Evolutionary conservation across 2,113 vertebrate genomes (phyloP).

Genomic region (Elgaria multicarinata): DNA sequence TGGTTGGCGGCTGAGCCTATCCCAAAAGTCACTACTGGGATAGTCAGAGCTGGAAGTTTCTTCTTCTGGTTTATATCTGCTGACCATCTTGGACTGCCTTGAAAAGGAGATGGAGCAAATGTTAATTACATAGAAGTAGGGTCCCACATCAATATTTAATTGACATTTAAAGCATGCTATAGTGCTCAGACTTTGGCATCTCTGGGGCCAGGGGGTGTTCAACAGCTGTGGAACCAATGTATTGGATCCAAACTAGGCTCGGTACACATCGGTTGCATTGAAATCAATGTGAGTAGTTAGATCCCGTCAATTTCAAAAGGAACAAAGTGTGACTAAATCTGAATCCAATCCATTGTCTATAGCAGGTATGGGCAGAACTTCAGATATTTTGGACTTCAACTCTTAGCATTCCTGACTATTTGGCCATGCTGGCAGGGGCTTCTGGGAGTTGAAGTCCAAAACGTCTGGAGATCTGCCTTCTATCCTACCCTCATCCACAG

Average conservation of each 20-base stretch:
- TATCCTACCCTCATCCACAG: too few species aligned
- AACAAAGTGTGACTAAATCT: not conserved
- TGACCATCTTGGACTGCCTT: conserved; percentile 35
- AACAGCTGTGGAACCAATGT: not conserved
- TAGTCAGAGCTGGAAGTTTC: not conserved
- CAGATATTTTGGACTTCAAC: too few species aligned
- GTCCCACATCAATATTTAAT: too few species aligned
- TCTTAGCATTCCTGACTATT: too few species aligned
- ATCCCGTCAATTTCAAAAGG: not conserved
- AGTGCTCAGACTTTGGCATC: not conserved
- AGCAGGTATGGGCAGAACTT: too few species aligned
- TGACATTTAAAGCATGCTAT: not conserved
- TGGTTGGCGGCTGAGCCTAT: not conserved
- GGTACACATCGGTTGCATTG: not conserved
- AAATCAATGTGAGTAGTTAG: not conserved
- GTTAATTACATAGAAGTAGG: not conserved
- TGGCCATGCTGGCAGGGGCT: too few species aligned
- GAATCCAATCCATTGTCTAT: not conserved
- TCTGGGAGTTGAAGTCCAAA: too few species aligned
- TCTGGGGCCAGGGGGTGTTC: too few species aligned
- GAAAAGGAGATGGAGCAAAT: not conserved
- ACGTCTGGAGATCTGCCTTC: too few species aligned
- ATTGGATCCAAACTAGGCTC: too few species aligned
- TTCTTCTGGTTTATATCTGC: not conserved
- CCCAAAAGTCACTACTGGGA: not conserved